Evolutionary conservation across 2,113 vertebrate genomes (phyloP).

Genomic region (Microtus oregoni): DNA sequence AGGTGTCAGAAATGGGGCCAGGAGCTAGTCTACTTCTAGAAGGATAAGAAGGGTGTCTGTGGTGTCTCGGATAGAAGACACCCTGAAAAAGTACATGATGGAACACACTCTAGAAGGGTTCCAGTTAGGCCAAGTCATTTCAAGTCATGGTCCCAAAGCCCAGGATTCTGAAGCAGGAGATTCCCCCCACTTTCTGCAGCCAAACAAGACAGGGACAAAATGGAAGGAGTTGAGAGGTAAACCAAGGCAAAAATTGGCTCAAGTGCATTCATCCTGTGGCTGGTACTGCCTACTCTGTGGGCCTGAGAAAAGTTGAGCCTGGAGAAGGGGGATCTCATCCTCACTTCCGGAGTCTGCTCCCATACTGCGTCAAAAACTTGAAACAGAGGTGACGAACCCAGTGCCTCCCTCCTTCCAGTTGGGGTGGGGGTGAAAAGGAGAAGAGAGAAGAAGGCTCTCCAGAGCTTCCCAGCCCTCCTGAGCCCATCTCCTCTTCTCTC

Average conservation of each 20-base stretch:
- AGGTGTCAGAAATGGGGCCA: accelerated
- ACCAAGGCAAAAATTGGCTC: not conserved
- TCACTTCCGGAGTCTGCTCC: not conserved
- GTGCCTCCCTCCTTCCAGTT: not conserved
- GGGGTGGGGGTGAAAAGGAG: accelerated
- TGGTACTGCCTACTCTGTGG: accelerated
- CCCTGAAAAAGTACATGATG: not conserved
- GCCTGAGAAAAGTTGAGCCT: accelerated
- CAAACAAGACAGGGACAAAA: not conserved
- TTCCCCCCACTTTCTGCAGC: not conserved
- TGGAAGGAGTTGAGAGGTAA: not conserved
- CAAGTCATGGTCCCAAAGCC: not conserved
- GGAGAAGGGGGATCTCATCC: not conserved
- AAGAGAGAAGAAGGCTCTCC: not conserved
- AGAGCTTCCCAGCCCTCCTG: not conserved
- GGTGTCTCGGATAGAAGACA: not conserved
- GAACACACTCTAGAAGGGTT: no score
- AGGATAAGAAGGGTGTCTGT: not conserved
- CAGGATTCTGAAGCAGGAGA: not conserved
- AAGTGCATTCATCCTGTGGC: not conserved
- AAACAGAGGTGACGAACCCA: accelerated
- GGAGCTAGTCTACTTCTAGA: accelerated
- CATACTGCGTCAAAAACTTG: not conserved
- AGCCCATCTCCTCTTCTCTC: not conserved
- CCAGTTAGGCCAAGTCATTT: not conserved